Base-by-base conservation (phyloP, 2,888 invertebrate genomes). In the Rotaria macrura region DNA sequence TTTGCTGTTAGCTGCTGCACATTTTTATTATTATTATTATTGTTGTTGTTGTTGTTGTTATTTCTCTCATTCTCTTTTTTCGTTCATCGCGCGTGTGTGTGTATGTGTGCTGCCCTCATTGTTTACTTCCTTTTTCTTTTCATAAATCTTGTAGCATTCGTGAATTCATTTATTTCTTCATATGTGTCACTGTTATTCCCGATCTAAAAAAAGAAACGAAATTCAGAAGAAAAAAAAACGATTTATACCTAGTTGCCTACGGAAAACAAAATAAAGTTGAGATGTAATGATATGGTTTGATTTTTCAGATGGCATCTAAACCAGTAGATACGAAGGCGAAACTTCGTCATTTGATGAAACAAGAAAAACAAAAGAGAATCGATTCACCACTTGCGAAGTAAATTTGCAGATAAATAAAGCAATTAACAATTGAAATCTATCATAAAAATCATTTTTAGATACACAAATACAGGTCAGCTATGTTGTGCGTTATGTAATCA, bases 401-500 rank as follows among this genome's bases (percentile, higher is more conserved):
- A 40, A n/a, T n/a, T 9, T 47, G 6, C n/a, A n/a, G n/a, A 47
- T 47, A 9, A 4, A 47, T 47, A 47, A 47, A 47, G 47, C n/a
- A 47, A 47, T 47, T 14, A n/a, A n/a, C n/a, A n/a, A n/a, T n/a
- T n/a, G n/a, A n/a, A n/a, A n/a, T n/a, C n/a, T n/a, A 47, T 1
- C 14, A 47, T 2, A 23, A 5, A 52, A 65, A 17, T 65, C 29
- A 34, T 34, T 40, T 79, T 5, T 14, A 79, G 79, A n/a, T 79
- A 79, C 14, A 79, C 79, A 43, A 43, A 43, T 43, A 79, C 79
- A 7, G 79, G 79, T 12, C 79, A 79, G n/a, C 10, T 79, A 5
- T 79, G 20, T 79, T 79, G 79, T 79, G 79, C 79, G 43, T n/a
- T 79, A 43, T 79, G 79, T 43, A 43, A n/a, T 79, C 79, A 79